Base-by-base conservation (phyloP, 2,113 vertebrate genomes). In the Falco punctatus region DNA sequence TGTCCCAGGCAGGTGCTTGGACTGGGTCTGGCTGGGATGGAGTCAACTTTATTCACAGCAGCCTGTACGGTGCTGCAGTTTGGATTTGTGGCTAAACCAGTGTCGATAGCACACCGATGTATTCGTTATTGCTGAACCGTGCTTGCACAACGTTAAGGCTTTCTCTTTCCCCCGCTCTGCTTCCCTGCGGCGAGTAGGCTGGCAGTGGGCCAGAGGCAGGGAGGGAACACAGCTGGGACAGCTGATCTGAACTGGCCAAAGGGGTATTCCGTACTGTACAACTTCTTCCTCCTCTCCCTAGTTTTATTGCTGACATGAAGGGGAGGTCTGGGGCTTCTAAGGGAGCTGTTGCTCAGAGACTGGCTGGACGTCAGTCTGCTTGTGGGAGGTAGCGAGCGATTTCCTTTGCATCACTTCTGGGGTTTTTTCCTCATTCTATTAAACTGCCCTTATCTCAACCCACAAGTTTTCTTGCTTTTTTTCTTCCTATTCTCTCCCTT, bases 41-140 rank as follows among this genome's bases (percentile, higher is more conserved):
- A 30, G 18, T 9, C 49, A 64, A 1, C 44, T 69, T 67, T 51
- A 32, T 72, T 70, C 67, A 42, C 10, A 58, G 75, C 27, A 59
- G 38, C 21, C 48, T 66, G 13, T 15, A 10, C 0, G 0, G 19
- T 79, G 51, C 33, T 62, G 55, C 3, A 1, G 14, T 62, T 46
- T 71, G 57, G 51, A 32, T 81, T 22, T 71, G 46, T 65, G 73
- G 20, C 32, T 75, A 74, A 74, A 62, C 26, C 33, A 35, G 30
- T 42, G 57, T 3, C 46, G 52, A 57, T 2, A 71, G n/a, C 14
- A 80, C 48, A 62, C 7, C 35, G 5, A 13, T 33, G 70, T 11
- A 69, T 55, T 33, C 81, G 40, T 49, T 74, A 2, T 4, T 33
- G 40, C 44, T 88, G 49, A 90, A 19, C 35, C n/a, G 48, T 24